Evolutionary conservation across 37 sponge, comb jelly and placozoan genomes (phyloP), one percentile per base, ranked within the genome.

Genomic region (Chondrosia reniformis): DNA sequence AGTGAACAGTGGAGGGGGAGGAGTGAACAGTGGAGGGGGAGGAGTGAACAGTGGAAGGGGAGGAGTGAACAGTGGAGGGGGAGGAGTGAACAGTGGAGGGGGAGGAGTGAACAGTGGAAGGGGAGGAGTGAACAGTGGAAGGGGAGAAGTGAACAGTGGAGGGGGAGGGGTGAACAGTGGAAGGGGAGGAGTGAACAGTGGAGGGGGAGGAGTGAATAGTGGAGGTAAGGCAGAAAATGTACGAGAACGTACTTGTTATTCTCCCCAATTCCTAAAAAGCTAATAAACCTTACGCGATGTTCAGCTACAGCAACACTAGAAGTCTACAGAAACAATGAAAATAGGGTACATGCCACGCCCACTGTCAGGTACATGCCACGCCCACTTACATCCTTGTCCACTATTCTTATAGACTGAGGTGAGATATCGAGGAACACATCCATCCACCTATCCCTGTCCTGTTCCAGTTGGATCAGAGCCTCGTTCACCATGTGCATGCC

Each of bases 401-500:
- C 43, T 6, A 69, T 41, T 30, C 41, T 30, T 21, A 69, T 40
- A 37, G 44, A 69, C 43, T 69, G 72, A 4, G 72, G 72, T 3
- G 77, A 58, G 56, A 58, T 76, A 25, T 76, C 77, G 33, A 55
- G 22, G 77, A 28, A 57, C 19, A 58, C n/a, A 7, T 17, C 59
- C 59, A 58, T 76, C 57, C 77, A 55, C 24, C 49, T 17, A 15
- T 55, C 22, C 36, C n/a, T 76, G 38, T 13, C 77, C 4, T 19
- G 21, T 10, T 36, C 5, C 56, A 58, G 55, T 40, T 58, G 27
- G 10, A 42, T n/a, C 4, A 58, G 36, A 32, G 77, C 59, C 15
- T 58, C 77, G 89, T 85, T 66, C 86, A 96, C 77, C 90, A 89
- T 24, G 86, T 79, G 80, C 92, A 92, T 54, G 72, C 90, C 73